Conservation (phyloP, 2,113 vertebrate genomes). For the Heptranchias perlo region DNA sequence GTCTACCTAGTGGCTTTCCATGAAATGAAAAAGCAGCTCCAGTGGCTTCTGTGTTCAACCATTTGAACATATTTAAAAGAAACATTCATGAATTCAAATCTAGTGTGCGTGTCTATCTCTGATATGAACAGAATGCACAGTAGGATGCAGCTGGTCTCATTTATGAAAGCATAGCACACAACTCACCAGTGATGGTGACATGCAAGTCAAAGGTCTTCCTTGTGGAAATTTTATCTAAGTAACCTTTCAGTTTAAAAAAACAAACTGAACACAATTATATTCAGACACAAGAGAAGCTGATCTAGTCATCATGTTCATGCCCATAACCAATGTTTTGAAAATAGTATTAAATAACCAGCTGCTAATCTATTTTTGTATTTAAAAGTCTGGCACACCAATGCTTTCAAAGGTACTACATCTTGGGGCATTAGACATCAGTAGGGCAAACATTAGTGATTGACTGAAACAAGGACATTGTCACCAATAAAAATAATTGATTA, state of each 20-base stretch:
- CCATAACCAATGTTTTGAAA: not conserved
- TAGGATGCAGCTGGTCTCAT: no score
- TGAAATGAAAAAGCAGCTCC: no score
- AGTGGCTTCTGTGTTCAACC: no score
- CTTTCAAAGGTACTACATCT: not conserved
- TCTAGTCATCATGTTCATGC: not conserved
- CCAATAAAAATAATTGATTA: not conserved
- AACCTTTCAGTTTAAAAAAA: not conserved
- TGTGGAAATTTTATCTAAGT: no score
- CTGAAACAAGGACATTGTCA: not conserved
- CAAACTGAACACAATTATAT: not conserved
- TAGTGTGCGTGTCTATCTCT: no score
- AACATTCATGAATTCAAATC: no score
- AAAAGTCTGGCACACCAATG: not conserved
- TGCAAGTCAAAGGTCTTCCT: no score
- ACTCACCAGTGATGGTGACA: no score
- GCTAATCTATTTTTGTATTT: not conserved
- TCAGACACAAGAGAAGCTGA: not conserved
- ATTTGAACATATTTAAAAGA: no score
- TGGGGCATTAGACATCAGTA: not conserved
- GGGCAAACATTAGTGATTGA: not conserved
- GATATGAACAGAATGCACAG: no score
- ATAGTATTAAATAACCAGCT: not conserved
- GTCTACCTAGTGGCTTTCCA: no score
- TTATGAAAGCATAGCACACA: no score